These are phyloP conservation scores for Rana temporaria DNA, from an alignment of 2,113 vertebrate species.

Conservation along the genomic window DNA sequence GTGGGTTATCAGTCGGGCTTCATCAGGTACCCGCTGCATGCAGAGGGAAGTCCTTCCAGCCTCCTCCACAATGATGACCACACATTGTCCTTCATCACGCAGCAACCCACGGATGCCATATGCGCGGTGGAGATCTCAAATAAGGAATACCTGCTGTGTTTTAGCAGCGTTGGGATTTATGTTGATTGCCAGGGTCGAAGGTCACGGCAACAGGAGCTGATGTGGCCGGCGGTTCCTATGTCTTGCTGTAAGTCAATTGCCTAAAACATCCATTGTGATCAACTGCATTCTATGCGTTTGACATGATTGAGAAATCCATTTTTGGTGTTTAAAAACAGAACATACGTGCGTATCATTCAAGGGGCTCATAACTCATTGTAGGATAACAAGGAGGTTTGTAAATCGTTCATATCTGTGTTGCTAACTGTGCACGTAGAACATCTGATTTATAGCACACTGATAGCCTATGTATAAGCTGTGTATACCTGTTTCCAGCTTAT, in stretches of 20 bases:
- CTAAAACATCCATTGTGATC: no score
- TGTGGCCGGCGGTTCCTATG: slow-evolving; percentile 92
- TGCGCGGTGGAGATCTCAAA: slow-evolving; percentile 95
- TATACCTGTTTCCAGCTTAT: no score
- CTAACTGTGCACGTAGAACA: no score
- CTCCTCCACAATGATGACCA: slow-evolving; percentile 93
- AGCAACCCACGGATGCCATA: slow-evolving; percentile 89
- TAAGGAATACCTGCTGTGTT: slow-evolving; percentile 97
- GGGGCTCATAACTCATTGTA: no score
- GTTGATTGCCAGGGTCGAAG: slow-evolving; percentile 95
- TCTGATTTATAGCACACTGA: no score
- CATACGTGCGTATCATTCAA: no score
- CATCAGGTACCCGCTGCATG: slow-evolving; percentile 85
- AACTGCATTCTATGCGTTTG: no score
- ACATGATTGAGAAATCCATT: no score
- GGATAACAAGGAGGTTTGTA: no score
- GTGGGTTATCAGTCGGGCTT: slow-evolving; percentile 95
- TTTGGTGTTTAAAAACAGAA: no score
- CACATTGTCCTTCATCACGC: slow-evolving; percentile 90
- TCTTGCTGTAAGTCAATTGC: slow-evolving; percentile 86
- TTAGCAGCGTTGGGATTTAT: slow-evolving; percentile 92
- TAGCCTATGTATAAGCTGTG: no score
- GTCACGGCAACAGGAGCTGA: slow-evolving; percentile 94
- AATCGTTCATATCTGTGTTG: no score
- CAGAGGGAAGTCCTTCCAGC: slow-evolving; percentile 80